Conservation (phyloP, 1,140 invertebrate genomes). For the Drosophila nasuta region DNA sequence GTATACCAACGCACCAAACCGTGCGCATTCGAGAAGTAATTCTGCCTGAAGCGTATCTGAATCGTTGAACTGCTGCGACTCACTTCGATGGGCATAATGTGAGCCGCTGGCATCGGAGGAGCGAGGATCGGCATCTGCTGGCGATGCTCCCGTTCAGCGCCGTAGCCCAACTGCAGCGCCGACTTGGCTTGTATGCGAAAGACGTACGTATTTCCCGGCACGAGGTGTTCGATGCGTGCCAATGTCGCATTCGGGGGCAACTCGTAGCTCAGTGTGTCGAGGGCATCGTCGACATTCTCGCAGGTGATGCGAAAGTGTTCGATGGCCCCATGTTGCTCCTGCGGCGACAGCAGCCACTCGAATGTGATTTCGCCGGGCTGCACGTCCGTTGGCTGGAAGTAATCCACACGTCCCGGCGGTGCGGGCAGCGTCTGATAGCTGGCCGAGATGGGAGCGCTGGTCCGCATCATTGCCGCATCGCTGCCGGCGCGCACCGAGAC, state of each 20-base stretch:
- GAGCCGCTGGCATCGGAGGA: conserved; percentile 90
- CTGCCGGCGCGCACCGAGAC: conserved; percentile 92
- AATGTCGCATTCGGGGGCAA: conserved; percentile 89
- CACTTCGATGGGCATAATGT: conserved; percentile 92
- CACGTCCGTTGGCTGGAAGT: conserved; percentile 91
- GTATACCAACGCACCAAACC: conserved; percentile 94
- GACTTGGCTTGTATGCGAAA: conserved; percentile 95
- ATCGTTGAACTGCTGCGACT: conserved; percentile 92
- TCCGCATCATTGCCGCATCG: conserved; percentile 88
- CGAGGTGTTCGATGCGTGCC: conserved; percentile 90
- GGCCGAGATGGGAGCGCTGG: conserved; percentile 91
- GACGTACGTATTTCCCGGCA: conserved; percentile 92
- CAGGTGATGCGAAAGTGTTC: conserved; percentile 93
- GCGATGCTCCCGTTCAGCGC: conserved; percentile 89
- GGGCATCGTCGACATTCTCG: conserved; percentile 87
- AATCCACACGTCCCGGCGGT: conserved; percentile 90
- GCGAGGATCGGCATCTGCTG: conserved; percentile 94
- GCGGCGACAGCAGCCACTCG: conserved; percentile 91
- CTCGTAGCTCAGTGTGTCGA: conserved; percentile 86
- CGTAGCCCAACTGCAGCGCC: conserved; percentile 91
- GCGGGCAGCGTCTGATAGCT: conserved; percentile 93
- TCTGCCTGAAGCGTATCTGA: conserved; percentile 93
- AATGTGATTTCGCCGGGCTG: conserved; percentile 93
- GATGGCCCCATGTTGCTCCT: conserved; percentile 93
- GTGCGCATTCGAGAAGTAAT: conserved; percentile 96